Evolutionary conservation across 2,888 invertebrate species (phyloP).

Genomic region (Temnothorax rugatulus): DNA sequence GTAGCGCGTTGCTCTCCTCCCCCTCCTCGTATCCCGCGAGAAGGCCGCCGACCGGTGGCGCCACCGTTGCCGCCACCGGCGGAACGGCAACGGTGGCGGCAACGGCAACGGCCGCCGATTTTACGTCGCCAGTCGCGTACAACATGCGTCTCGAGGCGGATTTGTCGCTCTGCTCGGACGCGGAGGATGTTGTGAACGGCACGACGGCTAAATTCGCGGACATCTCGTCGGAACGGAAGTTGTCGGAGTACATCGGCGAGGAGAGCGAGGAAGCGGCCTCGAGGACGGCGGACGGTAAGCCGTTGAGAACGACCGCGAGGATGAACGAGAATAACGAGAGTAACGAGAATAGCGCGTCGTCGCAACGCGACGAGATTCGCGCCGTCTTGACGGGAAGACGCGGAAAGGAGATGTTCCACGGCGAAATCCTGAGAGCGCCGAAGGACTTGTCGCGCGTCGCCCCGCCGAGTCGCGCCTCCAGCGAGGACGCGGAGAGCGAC

Average conservation of each 20-base stretch:
- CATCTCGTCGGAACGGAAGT: slow-evolving; percentile 79
- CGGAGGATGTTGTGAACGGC: slow-evolving; percentile 81
- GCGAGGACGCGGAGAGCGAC: slow-evolving; percentile 87
- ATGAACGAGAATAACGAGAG: slow-evolving; percentile 46
- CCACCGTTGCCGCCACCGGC: slow-evolving; percentile 57
- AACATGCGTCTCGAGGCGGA: slow-evolving; percentile 85
- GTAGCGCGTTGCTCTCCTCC: slow-evolving; percentile 54
- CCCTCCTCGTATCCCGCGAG: slow-evolving; percentile 39
- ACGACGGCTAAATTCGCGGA: slow-evolving; percentile 77
- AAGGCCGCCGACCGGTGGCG: slow-evolving; percentile 65
- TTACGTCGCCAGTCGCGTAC: slow-evolving; percentile 81
- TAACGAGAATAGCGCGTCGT: not conserved
- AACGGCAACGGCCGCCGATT: slow-evolving; percentile 60
- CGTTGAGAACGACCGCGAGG: slow-evolving; percentile 38
- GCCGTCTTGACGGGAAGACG: not conserved
- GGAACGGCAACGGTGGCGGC: slow-evolving; percentile 25
- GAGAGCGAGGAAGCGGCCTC: slow-evolving; percentile 34
- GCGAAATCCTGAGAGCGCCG: not conserved
- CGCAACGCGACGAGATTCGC: slow-evolving; percentile 30
- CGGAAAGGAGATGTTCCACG: not conserved
- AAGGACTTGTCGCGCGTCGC: slow-evolving; percentile 64
- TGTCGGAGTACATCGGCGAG: slow-evolving; percentile 59
- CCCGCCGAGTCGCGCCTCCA: slow-evolving; percentile 14
- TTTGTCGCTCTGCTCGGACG: slow-evolving; percentile 78
- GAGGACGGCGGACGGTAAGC: slow-evolving; percentile 49